Percentiles rank a stretch among this genome's conserved stretches.
Conservation (phyloP, 2,888 invertebrate genomes). For the Meloe dianella region DNA sequence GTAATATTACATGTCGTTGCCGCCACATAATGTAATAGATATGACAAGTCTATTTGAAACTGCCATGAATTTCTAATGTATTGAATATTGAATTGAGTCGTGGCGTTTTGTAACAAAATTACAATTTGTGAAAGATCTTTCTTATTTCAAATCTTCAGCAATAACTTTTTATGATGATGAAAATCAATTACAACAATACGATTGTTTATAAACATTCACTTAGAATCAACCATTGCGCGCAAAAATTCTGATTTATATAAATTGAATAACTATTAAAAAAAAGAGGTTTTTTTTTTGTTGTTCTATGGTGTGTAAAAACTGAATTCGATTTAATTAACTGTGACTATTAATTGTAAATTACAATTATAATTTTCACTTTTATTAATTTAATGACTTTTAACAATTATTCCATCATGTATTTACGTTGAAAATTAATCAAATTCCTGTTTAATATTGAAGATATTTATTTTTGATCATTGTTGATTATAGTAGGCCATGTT, state of each 20-base stretch:
- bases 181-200: neutral
- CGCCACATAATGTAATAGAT: slow-evolving; percentile 53
- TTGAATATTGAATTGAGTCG: slow-evolving; percentile 4
- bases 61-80: slow-evolving; percentile 27
- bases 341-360: too few relatives aligned
- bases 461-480: slow-evolving; percentile 13
- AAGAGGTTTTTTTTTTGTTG: too few relatives aligned
- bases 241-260: too few relatives aligned
- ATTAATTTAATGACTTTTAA: neutral
- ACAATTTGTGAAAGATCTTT: neutral
- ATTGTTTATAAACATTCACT: too few relatives aligned
- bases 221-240: too few relatives aligned
- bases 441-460: too few relatives aligned
- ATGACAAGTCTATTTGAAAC: slow-evolving; percentile 55
- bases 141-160: neutral
- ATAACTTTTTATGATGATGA: neutral
- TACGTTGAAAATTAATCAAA: neutral
- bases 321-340: too few relatives aligned
- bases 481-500: slow-evolving; percentile 38
- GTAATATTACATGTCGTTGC: slow-evolving; percentile 36
- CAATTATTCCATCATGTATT: neutral
- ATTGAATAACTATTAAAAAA: too few relatives aligned
- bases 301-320: too few relatives aligned
- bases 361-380: neutral
- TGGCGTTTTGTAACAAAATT: slow-evolving; percentile 6